Evolutionary conservation across 2,797 vertebrate genomes (phyloP), one percentile per base, ranked within the genome.

Genomic region (Otus scops): DNA sequence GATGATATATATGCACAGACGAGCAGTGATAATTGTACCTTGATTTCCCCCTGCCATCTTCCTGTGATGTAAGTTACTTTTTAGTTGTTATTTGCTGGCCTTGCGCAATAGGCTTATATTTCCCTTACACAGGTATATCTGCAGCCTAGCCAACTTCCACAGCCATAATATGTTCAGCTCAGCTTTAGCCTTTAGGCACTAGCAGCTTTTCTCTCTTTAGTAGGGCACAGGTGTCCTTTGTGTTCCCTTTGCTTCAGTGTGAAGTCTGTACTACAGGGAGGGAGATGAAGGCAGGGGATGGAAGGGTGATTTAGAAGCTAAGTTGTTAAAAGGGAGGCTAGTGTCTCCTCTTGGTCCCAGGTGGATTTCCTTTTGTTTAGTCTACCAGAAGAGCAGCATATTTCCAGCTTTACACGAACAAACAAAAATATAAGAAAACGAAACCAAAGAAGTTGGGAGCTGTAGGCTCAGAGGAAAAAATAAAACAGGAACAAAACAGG

Each of bases 341-440:
- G 34, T 77, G 73, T 93, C 82, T 95, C 81, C 26, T 73, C 59
- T 94, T 4, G 1, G 59, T 81, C 86, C 76, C 94, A 96, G 91
- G 92, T 87, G 91, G 84, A 89, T 91, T 91, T 95, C 86, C 71
- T 95, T 95, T 92, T 95, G 91, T 96, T 97, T 97, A 97, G 96
- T 96, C 96, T 97, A 74, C 18, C 79, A 92, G 75, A 92, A 86
- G 22, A 90, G 69, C 63, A 76, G 65, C 47, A 56, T 73, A 89
- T 95, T 96, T 97, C 96, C 95, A 96, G 93, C 56, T 95, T 91
- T 87, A 89, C 70, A 68, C 85, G 71, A 57, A 79, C 84, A 93
- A 94, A 91, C 45, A 82, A 92, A 96, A 95, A 71, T 64, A 75
- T 24, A 92, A 86, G 74, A 81, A 94, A 86, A 73, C 0, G 3